These are phyloP conservation scores for Chrysolina haemoptera DNA, from an alignment of 2,888 invertebrate genomes.

Conservation along the genomic window DNA sequence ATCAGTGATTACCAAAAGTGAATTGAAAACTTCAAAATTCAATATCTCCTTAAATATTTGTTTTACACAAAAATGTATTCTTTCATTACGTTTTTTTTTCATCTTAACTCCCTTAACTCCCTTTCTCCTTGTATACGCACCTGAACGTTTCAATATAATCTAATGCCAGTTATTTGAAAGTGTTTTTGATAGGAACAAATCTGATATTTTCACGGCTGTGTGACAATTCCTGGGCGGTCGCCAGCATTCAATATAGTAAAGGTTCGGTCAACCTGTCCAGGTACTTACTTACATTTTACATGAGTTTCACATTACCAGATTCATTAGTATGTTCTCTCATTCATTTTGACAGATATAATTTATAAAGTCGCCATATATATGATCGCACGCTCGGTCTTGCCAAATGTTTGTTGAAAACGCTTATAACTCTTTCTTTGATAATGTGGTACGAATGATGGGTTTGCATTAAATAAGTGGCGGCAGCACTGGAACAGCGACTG, in stretches of 20 bases:
- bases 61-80: too few relatives aligned
- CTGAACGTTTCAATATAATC: too few relatives aligned
- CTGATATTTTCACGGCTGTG: not conserved
- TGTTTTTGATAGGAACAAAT: not conserved
- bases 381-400: constrained; percentile 14
- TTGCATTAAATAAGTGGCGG: not conserved
- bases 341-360: constrained; percentile 43
- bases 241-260: constrained; percentile 39
- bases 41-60: too few relatives aligned
- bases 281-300: constrained; percentile 40
- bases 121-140: too few relatives aligned
- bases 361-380: constrained; percentile 35
- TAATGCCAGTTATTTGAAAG: too few relatives aligned
- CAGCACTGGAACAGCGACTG: not conserved
- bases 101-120: too few relatives aligned
- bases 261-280: constrained; percentile 31
- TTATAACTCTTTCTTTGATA: constrained; percentile 2
- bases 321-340: constrained; percentile 46
- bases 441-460: not conserved
- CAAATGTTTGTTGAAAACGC: constrained; percentile 14
- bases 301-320: constrained; percentile 47
- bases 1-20: too few relatives aligned
- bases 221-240: constrained; percentile 36
- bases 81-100: too few relatives aligned
- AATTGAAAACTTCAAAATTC: too few relatives aligned